Conservation (phyloP, 2,888 invertebrate species). For the Drosophila ezoana region DNA sequence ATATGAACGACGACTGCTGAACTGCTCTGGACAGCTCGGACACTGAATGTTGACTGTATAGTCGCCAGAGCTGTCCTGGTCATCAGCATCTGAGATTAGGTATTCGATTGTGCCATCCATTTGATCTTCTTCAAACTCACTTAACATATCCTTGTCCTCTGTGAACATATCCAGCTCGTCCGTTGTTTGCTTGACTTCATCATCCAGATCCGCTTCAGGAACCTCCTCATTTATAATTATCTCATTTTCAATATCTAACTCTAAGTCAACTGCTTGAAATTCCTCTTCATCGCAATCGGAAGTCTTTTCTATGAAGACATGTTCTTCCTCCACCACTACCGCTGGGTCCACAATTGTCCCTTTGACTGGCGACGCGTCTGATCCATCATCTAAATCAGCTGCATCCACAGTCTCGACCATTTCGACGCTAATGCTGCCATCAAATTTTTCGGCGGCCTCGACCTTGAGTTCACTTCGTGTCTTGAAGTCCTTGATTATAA, state of each 20-base stretch:
- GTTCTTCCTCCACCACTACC: constrained; percentile 31
- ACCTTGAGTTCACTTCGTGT: constrained; percentile 38
- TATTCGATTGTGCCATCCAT: constrained; percentile 67
- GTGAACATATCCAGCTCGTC: constrained; percentile 41
- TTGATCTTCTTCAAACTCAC: constrained; percentile 71
- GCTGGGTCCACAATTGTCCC: constrained; percentile 18
- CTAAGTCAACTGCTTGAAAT: constrained; percentile 56
- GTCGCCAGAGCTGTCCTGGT: constrained; percentile 65
- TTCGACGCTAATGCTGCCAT: constrained; percentile 35
- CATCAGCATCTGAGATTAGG: constrained; percentile 64
- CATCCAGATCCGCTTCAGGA: constrained; percentile 41
- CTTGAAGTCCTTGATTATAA: constrained; percentile 54
- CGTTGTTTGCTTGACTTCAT: constrained; percentile 19
- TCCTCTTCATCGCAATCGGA: constrained; percentile 49
- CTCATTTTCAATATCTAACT: constrained; percentile 68
- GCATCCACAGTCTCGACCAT: constrained; percentile 33
- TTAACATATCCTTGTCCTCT: constrained; percentile 54
- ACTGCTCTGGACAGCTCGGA: constrained; percentile 66
- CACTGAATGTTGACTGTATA: constrained; percentile 67
- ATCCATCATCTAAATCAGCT: constrained; percentile 31
- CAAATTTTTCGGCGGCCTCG: constrained; percentile 41
- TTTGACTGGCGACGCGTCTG: constrained; percentile 2
- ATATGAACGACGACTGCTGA: constrained; percentile 62
- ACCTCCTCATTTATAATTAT: constrained; percentile 68
- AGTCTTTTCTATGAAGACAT: constrained; percentile 36